Evolutionary conservation across 2,113 vertebrate species (phyloP).

Genomic region (Pomatorhinus ruficollis): DNA sequence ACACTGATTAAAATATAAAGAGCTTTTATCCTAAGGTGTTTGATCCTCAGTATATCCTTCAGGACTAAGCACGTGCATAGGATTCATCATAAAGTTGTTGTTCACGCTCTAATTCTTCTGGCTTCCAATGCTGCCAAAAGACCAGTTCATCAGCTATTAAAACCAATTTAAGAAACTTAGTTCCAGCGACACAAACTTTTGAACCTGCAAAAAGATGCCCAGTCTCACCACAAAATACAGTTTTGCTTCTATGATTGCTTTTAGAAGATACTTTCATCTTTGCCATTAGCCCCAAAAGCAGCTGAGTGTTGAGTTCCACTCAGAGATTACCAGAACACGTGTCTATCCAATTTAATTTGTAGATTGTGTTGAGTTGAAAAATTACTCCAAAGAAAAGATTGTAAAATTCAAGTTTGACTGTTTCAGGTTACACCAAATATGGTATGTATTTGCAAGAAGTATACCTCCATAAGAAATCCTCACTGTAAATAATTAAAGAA

Average conservation of each 20-base stretch:
- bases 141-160: neutral
- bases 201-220: neutral
- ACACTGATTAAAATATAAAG: neutral
- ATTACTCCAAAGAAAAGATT: neutral
- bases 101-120: neutral
- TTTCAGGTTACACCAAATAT: neutral
- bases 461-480: neutral
- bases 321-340: neutral
- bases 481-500: neutral
- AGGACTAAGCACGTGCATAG: neutral
- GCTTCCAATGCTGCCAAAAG: neutral
- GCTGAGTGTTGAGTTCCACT: neutral
- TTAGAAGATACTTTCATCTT: neutral
- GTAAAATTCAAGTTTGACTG: neutral
- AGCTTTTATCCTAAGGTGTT: constrained; percentile 11
- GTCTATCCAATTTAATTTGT: neutral
- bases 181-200: neutral
- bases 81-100: neutral
- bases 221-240: neutral
- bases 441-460: neutral
- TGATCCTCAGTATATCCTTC: constrained; percentile 9
- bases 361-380: neutral
- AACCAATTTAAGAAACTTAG: neutral
- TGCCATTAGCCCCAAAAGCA: neutral
- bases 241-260: neutral